These are phyloP conservation scores for Allacma fusca DNA, from an alignment of 2,888 invertebrate species.

Conservation along the genomic window DNA sequence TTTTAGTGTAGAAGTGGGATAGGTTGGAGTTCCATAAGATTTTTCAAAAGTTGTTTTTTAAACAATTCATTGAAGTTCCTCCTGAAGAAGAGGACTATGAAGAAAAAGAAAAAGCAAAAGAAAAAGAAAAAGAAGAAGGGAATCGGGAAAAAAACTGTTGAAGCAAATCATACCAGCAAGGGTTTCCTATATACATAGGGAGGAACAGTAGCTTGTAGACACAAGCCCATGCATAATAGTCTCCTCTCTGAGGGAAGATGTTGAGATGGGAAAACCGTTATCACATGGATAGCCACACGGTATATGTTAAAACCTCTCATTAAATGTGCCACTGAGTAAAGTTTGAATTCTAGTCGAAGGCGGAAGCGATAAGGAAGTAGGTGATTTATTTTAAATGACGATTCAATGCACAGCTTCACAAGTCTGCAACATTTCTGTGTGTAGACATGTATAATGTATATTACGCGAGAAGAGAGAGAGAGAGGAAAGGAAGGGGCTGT, in stretches of 20 bases:
- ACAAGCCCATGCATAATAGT: too few relatives aligned
- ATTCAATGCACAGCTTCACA: constrained; percentile 29
- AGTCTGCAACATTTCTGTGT: constrained; percentile 3
- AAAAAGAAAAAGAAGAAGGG: neutral
- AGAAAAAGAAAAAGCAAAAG: constrained; percentile 4
- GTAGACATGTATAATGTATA: neutral
- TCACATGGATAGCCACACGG: constrained; percentile 17
- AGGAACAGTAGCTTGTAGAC: too few relatives aligned
- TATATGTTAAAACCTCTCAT: constrained; percentile 27
- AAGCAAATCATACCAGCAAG: constrained; percentile 29
- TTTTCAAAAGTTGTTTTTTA: too few relatives aligned
- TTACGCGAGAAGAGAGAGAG: neutral
- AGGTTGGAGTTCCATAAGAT: too few relatives aligned
- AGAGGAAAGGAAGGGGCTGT: neutral
- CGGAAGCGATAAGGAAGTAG: constrained; percentile 56
- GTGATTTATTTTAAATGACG: constrained; percentile 51
- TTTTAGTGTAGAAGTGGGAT: neutral
- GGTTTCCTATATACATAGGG: neutral
- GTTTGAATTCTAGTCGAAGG: constrained; percentile 43
- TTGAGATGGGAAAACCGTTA: constrained; percentile 35
- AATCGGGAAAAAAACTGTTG: constrained; percentile 36
- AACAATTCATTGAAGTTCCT: neutral
- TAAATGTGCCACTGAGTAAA: constrained; percentile 28
- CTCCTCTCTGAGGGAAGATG: neutral
- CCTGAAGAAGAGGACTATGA: too few relatives aligned